A percentile compares a stretch with the other conserved stretches of the same genome.
Conservation (phyloP, 2,113 vertebrate species). For the Gopherus evgoodei region DNA sequence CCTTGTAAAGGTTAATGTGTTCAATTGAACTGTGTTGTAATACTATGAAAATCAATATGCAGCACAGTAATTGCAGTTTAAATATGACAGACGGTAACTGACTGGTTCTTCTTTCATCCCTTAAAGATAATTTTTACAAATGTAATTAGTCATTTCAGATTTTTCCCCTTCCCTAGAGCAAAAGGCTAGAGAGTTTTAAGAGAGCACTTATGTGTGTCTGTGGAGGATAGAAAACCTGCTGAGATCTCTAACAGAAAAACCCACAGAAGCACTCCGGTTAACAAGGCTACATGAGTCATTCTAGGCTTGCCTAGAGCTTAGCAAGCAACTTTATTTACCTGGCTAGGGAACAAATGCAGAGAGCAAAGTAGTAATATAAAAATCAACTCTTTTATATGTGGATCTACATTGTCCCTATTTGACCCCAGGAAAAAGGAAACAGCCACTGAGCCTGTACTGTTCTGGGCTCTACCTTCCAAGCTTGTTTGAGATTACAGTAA, state of each 20-base stretch:
- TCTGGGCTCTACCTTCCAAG: background rate
- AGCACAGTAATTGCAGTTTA: background rate
- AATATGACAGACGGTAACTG: background rate
- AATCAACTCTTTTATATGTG: accelerated
- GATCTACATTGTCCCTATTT: background rate
- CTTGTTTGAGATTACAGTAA: background rate
- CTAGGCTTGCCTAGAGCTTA: slow-evolving; percentile 1
- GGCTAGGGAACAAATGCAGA: background rate
- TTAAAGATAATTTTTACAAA: background rate
- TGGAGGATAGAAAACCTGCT: background rate
- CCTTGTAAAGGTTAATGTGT: background rate
- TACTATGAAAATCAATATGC: accelerated
- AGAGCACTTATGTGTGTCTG: slow-evolving; percentile 42
- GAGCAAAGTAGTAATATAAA: background rate
- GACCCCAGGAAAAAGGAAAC: background rate
- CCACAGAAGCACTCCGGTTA: slow-evolving; percentile 57
- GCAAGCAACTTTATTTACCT: background rate
- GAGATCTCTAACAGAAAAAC: background rate
- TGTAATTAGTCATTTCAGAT: background rate
- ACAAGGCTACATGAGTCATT: slow-evolving; percentile 25
- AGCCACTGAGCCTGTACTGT: background rate
- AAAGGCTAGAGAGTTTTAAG: background rate
- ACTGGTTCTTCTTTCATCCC: background rate
- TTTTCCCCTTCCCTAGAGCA: background rate
- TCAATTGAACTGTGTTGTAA: background rate